These are phyloP conservation scores for Tenrec ecaudatus DNA, from an alignment of 2,113 vertebrate species.

Conservation along the genomic window DNA sequence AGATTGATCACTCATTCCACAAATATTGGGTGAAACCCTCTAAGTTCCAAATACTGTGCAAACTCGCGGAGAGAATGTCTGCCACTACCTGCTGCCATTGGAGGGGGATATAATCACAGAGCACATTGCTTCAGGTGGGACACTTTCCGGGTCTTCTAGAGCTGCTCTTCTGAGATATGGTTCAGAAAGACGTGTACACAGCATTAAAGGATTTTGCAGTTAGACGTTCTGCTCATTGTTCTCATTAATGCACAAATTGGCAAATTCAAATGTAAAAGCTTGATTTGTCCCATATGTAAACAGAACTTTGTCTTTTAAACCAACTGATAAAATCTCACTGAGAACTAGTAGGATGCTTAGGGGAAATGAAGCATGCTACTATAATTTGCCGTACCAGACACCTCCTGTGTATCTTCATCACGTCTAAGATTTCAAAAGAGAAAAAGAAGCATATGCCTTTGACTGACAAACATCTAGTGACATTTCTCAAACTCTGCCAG, in stretches of 20 bases:
- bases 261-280: background rate
- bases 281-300: background rate
- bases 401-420: accelerated
- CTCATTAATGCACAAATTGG: background rate
- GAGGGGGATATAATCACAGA: background rate
- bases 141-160: accelerated
- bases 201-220: background rate
- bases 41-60: background rate
- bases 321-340: background rate
- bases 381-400: accelerated
- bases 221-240: background rate
- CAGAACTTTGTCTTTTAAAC: background rate
- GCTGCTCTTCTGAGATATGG: accelerated
- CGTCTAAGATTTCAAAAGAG: background rate
- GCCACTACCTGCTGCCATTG: background rate
- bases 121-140: accelerated
- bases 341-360: background rate
- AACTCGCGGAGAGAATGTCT: background rate
- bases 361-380: too few relatives aligned
- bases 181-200: accelerated
- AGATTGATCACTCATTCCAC: background rate
- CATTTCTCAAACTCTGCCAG: background rate
- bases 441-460: background rate
- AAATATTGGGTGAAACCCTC: background rate
- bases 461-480: too few relatives aligned